Evolutionary conservation across 2,113 vertebrate genomes (phyloP).

Genomic region (Colossoma macropomum): DNA sequence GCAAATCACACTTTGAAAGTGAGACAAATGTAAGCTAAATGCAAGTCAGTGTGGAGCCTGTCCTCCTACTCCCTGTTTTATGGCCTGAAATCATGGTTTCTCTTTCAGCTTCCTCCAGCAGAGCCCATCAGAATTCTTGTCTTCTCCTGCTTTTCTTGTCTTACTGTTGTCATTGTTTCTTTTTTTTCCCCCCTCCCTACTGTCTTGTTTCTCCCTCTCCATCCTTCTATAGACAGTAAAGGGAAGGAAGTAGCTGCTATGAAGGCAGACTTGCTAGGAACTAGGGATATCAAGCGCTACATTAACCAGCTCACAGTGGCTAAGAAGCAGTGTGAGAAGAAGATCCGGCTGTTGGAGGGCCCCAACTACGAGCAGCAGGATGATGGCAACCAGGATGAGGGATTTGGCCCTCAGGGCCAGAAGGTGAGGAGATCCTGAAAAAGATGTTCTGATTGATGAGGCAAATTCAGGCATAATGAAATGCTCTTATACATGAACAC

Average conservation of each 20-base stretch:
- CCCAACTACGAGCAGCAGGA: constrained; percentile 91
- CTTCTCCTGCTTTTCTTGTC: background rate
- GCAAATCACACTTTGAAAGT: background rate
- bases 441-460: background rate
- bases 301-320: constrained; percentile 98
- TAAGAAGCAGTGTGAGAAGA: constrained; percentile 98
- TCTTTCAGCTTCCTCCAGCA: background rate
- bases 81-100: constrained; percentile 9
- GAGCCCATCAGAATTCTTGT: background rate
- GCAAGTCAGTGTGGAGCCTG: background rate
- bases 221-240: constrained; percentile 78
- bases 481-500: background rate
- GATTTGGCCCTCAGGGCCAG: constrained; percentile 87
- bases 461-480: background rate
- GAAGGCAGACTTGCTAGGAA: constrained; percentile 95
- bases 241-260: constrained; percentile 95
- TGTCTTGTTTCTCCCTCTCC: background rate
- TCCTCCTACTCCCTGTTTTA: constrained; percentile 1
- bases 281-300: constrained; percentile 97
- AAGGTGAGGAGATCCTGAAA: constrained; percentile 76
- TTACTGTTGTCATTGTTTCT: background rate
- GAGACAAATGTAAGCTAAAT: background rate
- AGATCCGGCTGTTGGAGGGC: constrained; percentile 90
- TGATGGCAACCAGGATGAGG: constrained; percentile 84
- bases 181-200: background rate